Evolutionary conservation across 1,140 invertebrate species (phyloP).

Genomic region (roundworm (Caenorhabditis elegans)): WBcel235 BX284605.5:7745001-7745500

Average conservation of each 20-base stretch:
- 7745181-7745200: background rate
- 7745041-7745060: background rate
- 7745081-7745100: background rate
- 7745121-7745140: background rate
- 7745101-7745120: background rate
- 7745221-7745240: background rate
- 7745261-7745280: background rate
- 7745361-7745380: too few relatives aligned
- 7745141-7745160: conserved; percentile 28
- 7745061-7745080: conserved; percentile 21
- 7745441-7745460: too few relatives aligned
- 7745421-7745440: too few relatives aligned
- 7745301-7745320: background rate
- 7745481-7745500: too few relatives aligned
- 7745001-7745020: too few relatives aligned
- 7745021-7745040: too few relatives aligned
- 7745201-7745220: background rate
- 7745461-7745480: too few relatives aligned
- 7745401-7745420: too few relatives aligned
- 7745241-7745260: background rate
- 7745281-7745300: background rate
- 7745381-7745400: too few relatives aligned
- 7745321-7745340: background rate
- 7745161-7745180: background rate
- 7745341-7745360: background rate